A percentile compares a stretch with the other conserved stretches of the same genome.
These are phyloP conservation scores for Epinephelus awoara DNA, from an alignment of 2,797 vertebrate genomes.

Conservation along the genomic window DNA sequence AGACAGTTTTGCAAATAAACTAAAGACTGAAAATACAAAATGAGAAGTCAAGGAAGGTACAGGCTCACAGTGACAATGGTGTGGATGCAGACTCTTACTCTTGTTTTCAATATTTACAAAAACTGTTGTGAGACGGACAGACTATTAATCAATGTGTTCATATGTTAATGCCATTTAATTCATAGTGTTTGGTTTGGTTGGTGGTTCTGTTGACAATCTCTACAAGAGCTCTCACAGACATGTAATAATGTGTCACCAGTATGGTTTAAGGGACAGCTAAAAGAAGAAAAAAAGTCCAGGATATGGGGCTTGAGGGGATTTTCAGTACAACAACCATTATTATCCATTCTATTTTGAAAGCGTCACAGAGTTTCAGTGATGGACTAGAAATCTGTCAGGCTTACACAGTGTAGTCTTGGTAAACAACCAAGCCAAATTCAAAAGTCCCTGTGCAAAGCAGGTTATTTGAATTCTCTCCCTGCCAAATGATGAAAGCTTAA, in stretches of 20 bases:
- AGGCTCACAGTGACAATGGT: background rate
- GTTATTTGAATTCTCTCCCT: conserved; percentile 38
- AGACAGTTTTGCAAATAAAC: too few relatives aligned
- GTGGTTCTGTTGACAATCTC: conserved; percentile 22
- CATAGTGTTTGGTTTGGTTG: conserved; percentile 7
- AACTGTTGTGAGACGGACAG: conserved; percentile 1
- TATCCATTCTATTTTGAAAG: conserved; percentile 21
- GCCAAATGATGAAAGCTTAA: conserved; percentile 43
- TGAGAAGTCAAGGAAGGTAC: background rate
- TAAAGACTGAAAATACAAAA: too few relatives aligned
- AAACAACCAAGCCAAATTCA: conserved; percentile 49
- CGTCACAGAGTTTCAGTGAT: conserved; percentile 18
- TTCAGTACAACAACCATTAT: conserved; percentile 3
- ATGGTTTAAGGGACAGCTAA: background rate
- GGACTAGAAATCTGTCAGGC: conserved; percentile 37
- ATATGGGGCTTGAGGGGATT: background rate
- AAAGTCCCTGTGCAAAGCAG: conserved; percentile 34
- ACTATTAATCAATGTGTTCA: conserved; percentile 23
- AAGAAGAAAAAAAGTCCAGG: background rate
- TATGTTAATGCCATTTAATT: conserved; percentile 24
- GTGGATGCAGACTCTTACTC: background rate
- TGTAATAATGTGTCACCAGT: background rate
- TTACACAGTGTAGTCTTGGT: conserved; percentile 25
- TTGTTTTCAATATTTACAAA: conserved; percentile 26
- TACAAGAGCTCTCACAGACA: conserved; percentile 36